Percentiles rank a stretch among this genome's conserved stretches.
These are phyloP conservation scores for Hiodon tergisus DNA, from an alignment of 2,113 vertebrate species.

Conservation along the genomic window DNA sequence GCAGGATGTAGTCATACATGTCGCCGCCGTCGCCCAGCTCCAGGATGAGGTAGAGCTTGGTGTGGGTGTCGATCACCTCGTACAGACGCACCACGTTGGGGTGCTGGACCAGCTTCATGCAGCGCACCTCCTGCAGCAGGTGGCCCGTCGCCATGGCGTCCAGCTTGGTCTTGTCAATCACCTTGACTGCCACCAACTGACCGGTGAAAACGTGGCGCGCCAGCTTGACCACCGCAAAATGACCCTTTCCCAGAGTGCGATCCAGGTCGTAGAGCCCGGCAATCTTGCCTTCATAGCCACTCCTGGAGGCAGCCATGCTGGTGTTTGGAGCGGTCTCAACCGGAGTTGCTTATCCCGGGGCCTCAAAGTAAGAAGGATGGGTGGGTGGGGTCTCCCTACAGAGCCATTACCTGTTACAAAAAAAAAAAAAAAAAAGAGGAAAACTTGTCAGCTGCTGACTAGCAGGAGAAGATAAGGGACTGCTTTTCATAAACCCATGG, in stretches of 20 bases:
- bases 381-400: not conserved
- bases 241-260: conserved; percentile 77
- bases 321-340: conserved; percentile 37
- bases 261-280: conserved; percentile 78
- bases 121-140: conserved; percentile 81
- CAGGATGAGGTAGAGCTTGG: conserved; percentile 83
- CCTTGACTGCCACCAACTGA: conserved; percentile 79
- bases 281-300: conserved; percentile 61
- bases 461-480: not conserved
- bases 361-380: not conserved
- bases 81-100: conserved; percentile 84
- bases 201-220: conserved; percentile 75
- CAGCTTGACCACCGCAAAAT: conserved; percentile 79
- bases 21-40: conserved; percentile 81
- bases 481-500: too few species aligned
- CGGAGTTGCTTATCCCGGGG: not conserved
- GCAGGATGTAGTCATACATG: conserved; percentile 83
- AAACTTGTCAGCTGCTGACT: not conserved
- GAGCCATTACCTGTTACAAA: conserved; percentile 14
- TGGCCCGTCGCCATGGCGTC: conserved; percentile 68
- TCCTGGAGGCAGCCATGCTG: conserved; percentile 49
- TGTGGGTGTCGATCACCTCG: conserved; percentile 80
- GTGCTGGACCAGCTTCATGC: conserved; percentile 84
- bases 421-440: not conserved
- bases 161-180: conserved; percentile 83